These are phyloP conservation scores for Lithophane semibrunnea DNA, from an alignment of 2,888 invertebrate genomes.

Conservation along the genomic window DNA sequence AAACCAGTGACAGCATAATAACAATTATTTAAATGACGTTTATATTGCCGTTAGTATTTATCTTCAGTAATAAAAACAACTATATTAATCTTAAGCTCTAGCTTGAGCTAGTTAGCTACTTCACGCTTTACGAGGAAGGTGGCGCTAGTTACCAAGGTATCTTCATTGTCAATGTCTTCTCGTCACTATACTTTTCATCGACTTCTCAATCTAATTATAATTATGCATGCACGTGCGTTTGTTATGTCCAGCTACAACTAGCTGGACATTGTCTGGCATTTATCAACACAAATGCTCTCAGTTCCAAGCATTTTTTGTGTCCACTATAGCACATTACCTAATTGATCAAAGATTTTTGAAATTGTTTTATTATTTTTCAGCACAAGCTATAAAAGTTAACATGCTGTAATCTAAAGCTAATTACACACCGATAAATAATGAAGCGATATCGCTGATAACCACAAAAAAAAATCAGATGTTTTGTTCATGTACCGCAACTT, in stretches of 20 bases:
- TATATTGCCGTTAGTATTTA: not conserved
- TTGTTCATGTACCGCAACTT: not conserved
- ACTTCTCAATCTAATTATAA: not conserved
- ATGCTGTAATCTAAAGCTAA: not conserved
- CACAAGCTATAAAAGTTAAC: not conserved
- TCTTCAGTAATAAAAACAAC: not conserved
- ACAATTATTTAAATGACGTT: not conserved
- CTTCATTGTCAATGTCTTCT: not conserved
- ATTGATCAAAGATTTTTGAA: conserved; percentile 5
- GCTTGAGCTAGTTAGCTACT: not conserved
- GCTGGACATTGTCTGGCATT: not conserved
- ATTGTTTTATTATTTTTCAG: conserved; percentile 5
- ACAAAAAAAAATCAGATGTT: not conserved
- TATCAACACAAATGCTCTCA: not conserved
- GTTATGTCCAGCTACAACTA: not conserved
- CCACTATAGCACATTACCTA: not conserved
- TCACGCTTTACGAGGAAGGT: not conserved
- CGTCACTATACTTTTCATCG: not conserved
- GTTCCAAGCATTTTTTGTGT: not conserved
- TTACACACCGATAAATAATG: not conserved
- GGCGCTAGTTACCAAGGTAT: not conserved
- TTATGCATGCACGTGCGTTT: not conserved
- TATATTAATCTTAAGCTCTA: not conserved
- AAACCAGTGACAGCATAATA: not conserved
- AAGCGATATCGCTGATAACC: no score